These are phyloP conservation scores for Lophius americanus DNA, from an alignment of 2,797 vertebrate genomes.

Conservation along the genomic window DNA sequence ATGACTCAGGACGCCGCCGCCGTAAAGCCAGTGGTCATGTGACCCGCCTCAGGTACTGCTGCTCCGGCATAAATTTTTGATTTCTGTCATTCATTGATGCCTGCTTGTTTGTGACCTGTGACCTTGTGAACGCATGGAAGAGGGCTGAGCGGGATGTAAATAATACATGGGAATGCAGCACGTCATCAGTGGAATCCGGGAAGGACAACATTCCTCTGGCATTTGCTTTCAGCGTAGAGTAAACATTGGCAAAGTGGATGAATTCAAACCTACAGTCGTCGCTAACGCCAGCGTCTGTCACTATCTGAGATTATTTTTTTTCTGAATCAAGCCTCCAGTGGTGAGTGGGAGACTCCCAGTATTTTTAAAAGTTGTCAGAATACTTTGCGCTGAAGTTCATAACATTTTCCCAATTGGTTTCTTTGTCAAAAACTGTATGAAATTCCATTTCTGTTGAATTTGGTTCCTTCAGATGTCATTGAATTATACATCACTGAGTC, in stretches of 20 bases:
- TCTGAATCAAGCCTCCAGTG: slow-evolving; percentile 47
- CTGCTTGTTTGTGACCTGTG: slow-evolving; percentile 68
- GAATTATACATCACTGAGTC: slow-evolving; percentile 11
- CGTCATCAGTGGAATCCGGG: slow-evolving; percentile 65
- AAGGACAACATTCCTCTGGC: slow-evolving; percentile 74
- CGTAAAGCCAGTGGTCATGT: slow-evolving; percentile 39
- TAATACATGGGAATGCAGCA: slow-evolving; percentile 77
- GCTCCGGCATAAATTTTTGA: slow-evolving; percentile 75
- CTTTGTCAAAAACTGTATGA: neutral
- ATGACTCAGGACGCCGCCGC: slow-evolving; percentile 46
- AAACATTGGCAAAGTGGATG: slow-evolving; percentile 65
- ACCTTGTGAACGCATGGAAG: slow-evolving; percentile 53
- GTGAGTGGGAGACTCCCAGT: slow-evolving; percentile 5
- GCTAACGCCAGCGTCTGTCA: slow-evolving; percentile 53
- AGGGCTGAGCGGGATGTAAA: slow-evolving; percentile 74
- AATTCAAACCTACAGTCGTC: slow-evolving; percentile 45
- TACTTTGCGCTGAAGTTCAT: slow-evolving; percentile 13
- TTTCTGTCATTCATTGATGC: slow-evolving; percentile 75
- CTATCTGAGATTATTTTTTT: slow-evolving; percentile 65
- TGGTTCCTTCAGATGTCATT: slow-evolving; percentile 3
- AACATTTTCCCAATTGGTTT: neutral
- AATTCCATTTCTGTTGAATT: slow-evolving; percentile 14
- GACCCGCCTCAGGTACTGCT: slow-evolving; percentile 54
- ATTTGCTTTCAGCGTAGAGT: slow-evolving; percentile 77
- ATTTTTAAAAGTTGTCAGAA: slow-evolving; percentile 9